Base-by-base conservation (phyloP, 2,888 invertebrate species). In the Dastarcus helophoroides region DNA sequence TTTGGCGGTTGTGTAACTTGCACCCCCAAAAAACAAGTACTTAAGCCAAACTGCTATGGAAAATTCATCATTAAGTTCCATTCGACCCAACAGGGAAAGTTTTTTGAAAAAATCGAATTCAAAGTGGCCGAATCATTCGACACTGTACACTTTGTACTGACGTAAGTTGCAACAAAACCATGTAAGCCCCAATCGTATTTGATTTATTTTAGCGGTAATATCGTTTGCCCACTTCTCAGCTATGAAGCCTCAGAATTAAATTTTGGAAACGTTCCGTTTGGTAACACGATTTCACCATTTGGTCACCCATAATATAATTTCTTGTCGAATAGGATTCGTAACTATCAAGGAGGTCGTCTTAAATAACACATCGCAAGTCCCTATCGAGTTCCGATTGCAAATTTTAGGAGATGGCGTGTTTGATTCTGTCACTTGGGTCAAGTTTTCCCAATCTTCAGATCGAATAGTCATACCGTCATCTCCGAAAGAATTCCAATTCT, bases 71-170 rank as follows among this genome's bases (percentile, higher is more conserved):
- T 77, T 4, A 61, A 67, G 1, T 76, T 74, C 48, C 60, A 59
- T 13, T 73, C 75, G 29, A 64, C 65, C 5, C 65, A 66, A 14
- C 69, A 69, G 43, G 77, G 77, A 22, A 64, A 68, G 6, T 77
- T 72, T 47, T 62, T 73, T 29, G 77, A 77, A 56, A 69, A 68
- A 51, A 51, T 76, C 2, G 61, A 68, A 37, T 76, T 76, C 49
- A 33, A 48, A 2, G 65, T 77, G 33, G 62, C 65, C n/a, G 73
- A 74, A 42, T 73, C 76, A 1, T 52, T 58, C 31, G 69, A 76
- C 33, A 48, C 65, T 3, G 46, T 74, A 22, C 66, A 66, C 38
- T 50, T 75, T 10, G 65, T 69, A 43, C 57, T 76, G 31, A 71
- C 68, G 76, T 76, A 61, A 59, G 63, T 48, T 19, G 12, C 14